Percentiles rank a stretch among this genome's conserved stretches.
phyloP scores from a whole-genome alignment of 1,140 invertebrate genomes.

The Philopotamus ludificatus region DNA sequence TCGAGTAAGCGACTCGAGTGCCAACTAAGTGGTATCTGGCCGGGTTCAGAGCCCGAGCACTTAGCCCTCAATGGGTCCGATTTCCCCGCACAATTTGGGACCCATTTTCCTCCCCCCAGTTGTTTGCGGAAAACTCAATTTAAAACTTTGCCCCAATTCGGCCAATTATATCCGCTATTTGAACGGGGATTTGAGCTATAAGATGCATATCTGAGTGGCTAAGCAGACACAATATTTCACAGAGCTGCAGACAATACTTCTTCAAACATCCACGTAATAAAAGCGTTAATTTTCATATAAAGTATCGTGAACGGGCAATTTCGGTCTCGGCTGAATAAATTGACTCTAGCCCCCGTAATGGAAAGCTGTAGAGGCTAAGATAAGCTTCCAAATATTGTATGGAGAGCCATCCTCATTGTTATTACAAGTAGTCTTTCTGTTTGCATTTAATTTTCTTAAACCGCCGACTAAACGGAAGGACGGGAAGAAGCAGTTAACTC shows the following conservation, averaged over 20 bases:
- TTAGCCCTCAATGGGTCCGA: conserved; percentile 22
- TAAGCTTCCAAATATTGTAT: conserved; percentile 25
- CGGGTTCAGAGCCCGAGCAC: neutral
- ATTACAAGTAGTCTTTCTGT: conserved; percentile 38
- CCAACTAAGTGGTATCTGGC: conserved; percentile 8
- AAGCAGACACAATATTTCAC: too few relatives aligned
- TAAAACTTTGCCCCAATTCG: conserved; percentile 31
- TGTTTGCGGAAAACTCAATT: conserved; percentile 37
- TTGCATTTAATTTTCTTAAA: conserved; percentile 41
- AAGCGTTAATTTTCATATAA: too few relatives aligned
- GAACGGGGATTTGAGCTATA: conserved; percentile 16
- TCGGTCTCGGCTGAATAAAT: neutral
- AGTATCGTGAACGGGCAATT: neutral
- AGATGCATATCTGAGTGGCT: too few relatives aligned
- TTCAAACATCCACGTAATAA: too few relatives aligned
- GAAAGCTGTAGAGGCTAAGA: conserved; percentile 13
- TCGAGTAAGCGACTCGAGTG: conserved; percentile 4
- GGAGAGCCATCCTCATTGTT: conserved; percentile 36
- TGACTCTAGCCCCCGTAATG: neutral
- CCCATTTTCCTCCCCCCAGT: conserved; percentile 10
- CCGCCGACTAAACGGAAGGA: conserved; percentile 24
- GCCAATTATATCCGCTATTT: conserved; percentile 28
- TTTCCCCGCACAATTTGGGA: conserved; percentile 21
- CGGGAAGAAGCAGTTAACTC: conserved; percentile 3
- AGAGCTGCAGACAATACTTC: too few relatives aligned